Evolutionary conservation across 2,888 invertebrate species (phyloP).

Genomic region (Plagodis dolabraria): DNA sequence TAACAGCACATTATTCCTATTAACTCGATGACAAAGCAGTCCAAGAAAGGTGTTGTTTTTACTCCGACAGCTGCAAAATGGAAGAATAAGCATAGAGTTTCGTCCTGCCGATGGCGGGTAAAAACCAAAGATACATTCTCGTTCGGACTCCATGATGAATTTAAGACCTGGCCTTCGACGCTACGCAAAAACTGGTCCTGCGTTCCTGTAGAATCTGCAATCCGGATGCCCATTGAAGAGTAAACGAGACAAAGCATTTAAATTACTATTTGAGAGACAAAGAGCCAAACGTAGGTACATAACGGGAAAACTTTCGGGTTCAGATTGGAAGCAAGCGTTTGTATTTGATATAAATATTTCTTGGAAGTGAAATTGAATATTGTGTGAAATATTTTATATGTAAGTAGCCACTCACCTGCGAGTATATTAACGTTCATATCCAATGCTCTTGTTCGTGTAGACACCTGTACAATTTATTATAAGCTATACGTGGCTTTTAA

Average conservation of each 20-base stretch:
- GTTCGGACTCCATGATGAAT: constrained; percentile 38
- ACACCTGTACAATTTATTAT: no score
- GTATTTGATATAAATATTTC: constrained; percentile 63
- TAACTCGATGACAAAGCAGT: neutral
- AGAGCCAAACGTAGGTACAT: constrained; percentile 58
- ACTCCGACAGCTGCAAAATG: constrained; percentile 28
- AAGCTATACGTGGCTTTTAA: no score
- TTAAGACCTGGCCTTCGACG: constrained; percentile 37
- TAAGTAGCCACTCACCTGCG: no score
- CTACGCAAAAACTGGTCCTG: constrained; percentile 73
- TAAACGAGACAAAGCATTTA: constrained; percentile 55
- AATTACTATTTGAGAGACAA: constrained; percentile 40
- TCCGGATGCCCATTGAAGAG: constrained; percentile 77
- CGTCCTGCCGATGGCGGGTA: constrained; percentile 14
- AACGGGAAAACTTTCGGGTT: constrained; percentile 67
- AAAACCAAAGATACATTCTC: constrained; percentile 35
- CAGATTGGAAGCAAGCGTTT: constrained; percentile 41
- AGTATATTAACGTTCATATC: no score
- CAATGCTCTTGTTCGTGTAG: no score
- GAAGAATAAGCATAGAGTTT: constrained; percentile 25
- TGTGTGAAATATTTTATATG: no score
- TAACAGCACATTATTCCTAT: no score
- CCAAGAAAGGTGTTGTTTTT: constrained; percentile 11
- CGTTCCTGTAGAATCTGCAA: constrained; percentile 56
- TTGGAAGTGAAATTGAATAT: constrained; percentile 51